Evolutionary conservation across 2,113 vertebrate genomes (phyloP).

Genomic region (Pterocles orientalis): DNA sequence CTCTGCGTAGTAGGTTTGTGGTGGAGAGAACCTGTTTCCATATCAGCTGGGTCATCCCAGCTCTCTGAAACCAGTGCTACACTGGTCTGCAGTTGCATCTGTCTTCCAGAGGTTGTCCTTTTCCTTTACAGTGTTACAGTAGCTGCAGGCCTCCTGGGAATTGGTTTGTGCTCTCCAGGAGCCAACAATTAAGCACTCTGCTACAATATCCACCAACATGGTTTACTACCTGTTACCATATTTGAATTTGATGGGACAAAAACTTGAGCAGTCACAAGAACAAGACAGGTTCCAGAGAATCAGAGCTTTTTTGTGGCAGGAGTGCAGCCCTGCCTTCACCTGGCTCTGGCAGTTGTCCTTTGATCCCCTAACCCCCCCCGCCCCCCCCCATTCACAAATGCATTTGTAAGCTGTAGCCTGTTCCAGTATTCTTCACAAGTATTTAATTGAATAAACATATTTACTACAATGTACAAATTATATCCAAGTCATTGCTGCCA

Average conservation of each 20-base stretch:
- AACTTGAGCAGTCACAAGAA: not conserved
- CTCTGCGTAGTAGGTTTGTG: not conserved
- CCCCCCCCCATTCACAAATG: accelerated
- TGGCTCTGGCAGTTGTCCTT: not conserved
- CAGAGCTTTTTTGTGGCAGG: accelerated
- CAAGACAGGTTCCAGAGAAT: not conserved
- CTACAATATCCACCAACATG: not conserved
- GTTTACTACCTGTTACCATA: not conserved
- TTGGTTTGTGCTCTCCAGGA: not conserved
- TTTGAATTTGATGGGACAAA: not conserved
- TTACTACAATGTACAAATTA: not conserved
- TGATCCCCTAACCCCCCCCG: not conserved
- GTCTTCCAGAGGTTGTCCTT: too few species aligned
- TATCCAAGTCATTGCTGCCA: not conserved
- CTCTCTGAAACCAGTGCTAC: not conserved
- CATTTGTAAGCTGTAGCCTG: not conserved
- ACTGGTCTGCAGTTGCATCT: accelerated
- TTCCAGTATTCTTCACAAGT: not conserved
- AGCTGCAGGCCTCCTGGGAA: accelerated
- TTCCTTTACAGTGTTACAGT: not conserved
- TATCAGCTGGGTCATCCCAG: not conserved
- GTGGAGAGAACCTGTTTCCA: accelerated
- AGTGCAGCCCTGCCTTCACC: not conserved
- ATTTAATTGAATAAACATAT: not conserved
- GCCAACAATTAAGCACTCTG: not conserved